phyloP scores from a whole-genome alignment of 92 coral and sea anemone species.

The Metridium senile region DNA sequence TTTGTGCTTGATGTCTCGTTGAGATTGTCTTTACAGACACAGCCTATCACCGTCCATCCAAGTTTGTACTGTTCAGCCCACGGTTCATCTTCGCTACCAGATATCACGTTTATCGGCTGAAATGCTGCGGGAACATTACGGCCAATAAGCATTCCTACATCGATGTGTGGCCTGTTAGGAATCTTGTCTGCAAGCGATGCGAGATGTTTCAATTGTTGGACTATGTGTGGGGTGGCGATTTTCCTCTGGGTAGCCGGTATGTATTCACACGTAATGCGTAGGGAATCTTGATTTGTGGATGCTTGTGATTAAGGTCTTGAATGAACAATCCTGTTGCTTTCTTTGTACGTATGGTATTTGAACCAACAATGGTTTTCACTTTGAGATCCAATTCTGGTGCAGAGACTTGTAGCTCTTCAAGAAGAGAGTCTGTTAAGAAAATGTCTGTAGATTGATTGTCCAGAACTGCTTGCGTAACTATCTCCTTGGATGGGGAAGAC shows the following conservation, averaged over 20 bases:
- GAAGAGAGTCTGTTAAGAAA: constrained; percentile 39
- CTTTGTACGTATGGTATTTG: constrained; percentile 36
- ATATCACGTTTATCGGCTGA: constrained; percentile 39
- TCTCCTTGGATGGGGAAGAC: constrained; percentile 12
- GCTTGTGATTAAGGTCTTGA: constrained; percentile 35
- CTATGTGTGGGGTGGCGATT: constrained; percentile 45
- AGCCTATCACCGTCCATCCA: constrained; percentile 58
- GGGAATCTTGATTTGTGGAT: constrained; percentile 35
- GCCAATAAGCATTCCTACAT: constrained; percentile 24
- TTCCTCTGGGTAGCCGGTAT: constrained; percentile 50
- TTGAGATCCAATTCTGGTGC: constrained; percentile 43
- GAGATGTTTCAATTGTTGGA: constrained; percentile 48
- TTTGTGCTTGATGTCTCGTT: not conserved
- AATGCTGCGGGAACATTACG: constrained; percentile 50
- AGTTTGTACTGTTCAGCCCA: constrained; percentile 57
- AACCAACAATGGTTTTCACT: constrained; percentile 60
- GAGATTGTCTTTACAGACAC: constrained; percentile 35
- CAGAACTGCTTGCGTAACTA: constrained; percentile 40
- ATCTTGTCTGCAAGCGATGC: constrained; percentile 30
- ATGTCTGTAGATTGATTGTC: constrained; percentile 60
- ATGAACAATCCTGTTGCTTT: constrained; percentile 39
- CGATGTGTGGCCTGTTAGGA: constrained; percentile 46
- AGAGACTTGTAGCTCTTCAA: constrained; percentile 25
- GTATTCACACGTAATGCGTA: constrained; percentile 40
- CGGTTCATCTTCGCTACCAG: constrained; percentile 37